Conservation (phyloP, 2,113 vertebrate species). For the Sphaerodactylus townsendi region DNA sequence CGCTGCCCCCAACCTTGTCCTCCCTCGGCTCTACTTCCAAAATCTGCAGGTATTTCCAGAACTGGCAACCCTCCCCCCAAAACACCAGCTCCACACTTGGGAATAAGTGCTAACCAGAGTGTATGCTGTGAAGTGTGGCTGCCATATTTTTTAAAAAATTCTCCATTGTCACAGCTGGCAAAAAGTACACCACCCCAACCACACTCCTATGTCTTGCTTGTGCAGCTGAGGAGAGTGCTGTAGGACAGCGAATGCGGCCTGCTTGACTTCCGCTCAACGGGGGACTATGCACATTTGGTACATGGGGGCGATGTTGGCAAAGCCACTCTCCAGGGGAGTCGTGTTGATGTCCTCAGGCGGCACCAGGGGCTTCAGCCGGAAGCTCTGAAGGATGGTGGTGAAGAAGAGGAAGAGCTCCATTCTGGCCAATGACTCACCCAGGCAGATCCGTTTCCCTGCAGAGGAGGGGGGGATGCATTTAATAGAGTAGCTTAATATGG, state of each 20-base stretch:
- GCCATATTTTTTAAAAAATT: background rate
- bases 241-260: accelerated
- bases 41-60: no score
- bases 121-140: background rate
- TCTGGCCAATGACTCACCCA: constrained; percentile 57
- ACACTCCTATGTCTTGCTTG: no score
- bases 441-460: constrained; percentile 64
- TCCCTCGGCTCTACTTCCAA: no score
- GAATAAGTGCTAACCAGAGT: background rate
- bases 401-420: constrained; percentile 65
- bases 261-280: background rate
- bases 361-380: constrained; percentile 35
- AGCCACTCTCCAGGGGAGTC: constrained; percentile 42
- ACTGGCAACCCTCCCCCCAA: no score
- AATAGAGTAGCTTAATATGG: no score
- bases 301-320: constrained; percentile 56
- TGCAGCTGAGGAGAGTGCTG: no score
- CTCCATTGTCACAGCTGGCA: background rate
- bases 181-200: background rate
- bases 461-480: no score
- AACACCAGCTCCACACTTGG: background rate
- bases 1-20: no score
- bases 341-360: constrained; percentile 4
- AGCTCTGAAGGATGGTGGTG: constrained; percentile 62
- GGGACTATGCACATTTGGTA: constrained; percentile 51